Conservation (phyloP, 2,797 vertebrate species). For the Silurus aristotelis region DNA sequence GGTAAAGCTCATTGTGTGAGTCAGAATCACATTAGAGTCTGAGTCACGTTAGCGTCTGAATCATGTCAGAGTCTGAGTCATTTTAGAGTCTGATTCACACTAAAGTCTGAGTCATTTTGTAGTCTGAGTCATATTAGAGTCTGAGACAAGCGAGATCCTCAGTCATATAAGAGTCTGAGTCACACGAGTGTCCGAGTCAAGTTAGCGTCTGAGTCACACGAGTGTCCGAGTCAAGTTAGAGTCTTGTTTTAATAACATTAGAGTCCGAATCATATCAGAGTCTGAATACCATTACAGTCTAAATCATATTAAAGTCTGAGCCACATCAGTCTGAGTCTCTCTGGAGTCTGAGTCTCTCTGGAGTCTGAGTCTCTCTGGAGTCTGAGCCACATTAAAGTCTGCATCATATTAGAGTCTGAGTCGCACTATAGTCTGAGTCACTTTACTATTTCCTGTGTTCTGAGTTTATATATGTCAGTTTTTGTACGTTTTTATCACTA, state of each 20-base stretch:
- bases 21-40: not conserved
- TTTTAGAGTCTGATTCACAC: no score
- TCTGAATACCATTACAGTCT: no score
- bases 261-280: not conserved
- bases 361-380: not conserved
- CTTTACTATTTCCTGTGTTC: not conserved
- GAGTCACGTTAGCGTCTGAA: not conserved
- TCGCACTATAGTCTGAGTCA: not conserved
- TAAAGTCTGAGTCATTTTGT: no score
- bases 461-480: not conserved
- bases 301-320: not conserved
- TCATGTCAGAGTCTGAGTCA: no score
- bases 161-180: no score
- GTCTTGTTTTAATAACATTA: not conserved
- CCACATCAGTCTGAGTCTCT: no score
- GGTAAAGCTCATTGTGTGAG: not conserved
- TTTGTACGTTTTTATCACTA: not conserved
- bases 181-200: not conserved
- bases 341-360: not conserved
- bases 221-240: not conserved
- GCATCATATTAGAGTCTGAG: not conserved
- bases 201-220: not conserved
- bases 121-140: no score
- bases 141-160: no score
- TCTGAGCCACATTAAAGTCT: not conserved